phyloP scores from a whole-genome alignment of 1,140 invertebrate species.

The Drosophila mauritiana region DNA sequence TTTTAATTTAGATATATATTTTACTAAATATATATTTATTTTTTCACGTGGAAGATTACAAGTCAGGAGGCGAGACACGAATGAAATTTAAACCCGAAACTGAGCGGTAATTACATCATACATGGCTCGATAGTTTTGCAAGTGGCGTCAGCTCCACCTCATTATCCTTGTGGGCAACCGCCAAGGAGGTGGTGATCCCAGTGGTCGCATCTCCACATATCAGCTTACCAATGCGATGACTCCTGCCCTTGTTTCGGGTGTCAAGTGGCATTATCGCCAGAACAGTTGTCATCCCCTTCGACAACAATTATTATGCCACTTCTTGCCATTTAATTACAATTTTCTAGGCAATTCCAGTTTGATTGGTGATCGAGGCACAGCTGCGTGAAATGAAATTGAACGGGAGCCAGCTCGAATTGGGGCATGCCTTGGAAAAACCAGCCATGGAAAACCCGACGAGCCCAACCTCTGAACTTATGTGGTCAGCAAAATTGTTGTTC shows the following conservation, averaged over 20 bases:
- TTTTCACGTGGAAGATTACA: background rate
- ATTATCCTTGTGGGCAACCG: conserved; percentile 36
- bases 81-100: conserved; percentile 44
- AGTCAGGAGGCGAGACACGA: background rate
- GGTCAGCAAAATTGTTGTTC: conserved; percentile 45
- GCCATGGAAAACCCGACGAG: background rate
- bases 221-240: conserved; percentile 40
- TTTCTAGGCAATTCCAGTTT: conserved; percentile 41
- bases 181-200: conserved; percentile 27
- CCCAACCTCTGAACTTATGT: conserved; percentile 31
- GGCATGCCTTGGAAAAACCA: background rate
- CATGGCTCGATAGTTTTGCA: conserved; percentile 21
- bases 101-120: conserved; percentile 42
- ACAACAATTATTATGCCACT: conserved; percentile 44
- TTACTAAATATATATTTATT: background rate
- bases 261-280: conserved; percentile 16
- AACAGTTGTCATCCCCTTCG: background rate
- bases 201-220: conserved; percentile 18
- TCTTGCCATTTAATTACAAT: conserved; percentile 49
- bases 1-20: background rate
- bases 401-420: too few relatives aligned
- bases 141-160: conserved; percentile 19
- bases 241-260: conserved; percentile 1
- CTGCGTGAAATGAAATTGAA: conserved; percentile 53
- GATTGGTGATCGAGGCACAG: conserved; percentile 47